Evolutionary conservation across 1,140 invertebrate genomes (phyloP), one percentile per base, ranked within the genome.

Genomic region (Drosophila serrata): DNA sequence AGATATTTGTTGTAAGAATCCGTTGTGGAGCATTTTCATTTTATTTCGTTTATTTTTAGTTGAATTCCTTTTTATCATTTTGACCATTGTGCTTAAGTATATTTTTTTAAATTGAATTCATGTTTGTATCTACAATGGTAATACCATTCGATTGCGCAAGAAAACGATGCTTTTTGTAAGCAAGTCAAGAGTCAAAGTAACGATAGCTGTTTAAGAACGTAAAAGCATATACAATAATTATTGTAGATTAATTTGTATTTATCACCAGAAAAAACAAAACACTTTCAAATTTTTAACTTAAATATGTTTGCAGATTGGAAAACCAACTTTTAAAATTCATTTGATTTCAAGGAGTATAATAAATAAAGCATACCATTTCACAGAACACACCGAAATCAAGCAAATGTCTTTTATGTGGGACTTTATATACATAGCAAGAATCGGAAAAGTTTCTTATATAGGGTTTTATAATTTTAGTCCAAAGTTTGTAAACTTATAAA

Each of bases 1-100:
- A 70, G 68, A 86, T 81, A 86, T 86, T 81, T 86, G 78, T 86
- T 86, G 69, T 86, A 59, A 73, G 51, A 63, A 67, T 87, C 79
- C 68, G 59, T 55, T 53, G 65, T 49, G 48, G 9, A 42, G 24
- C 33, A 43, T 53, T 62, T 60, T 27, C 37, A 78, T 78, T 76
- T 69, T 76, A 74, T 35, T 53, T 74, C 39, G 62, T 70, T 73
- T 77, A 61, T 46, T 56, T 62, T 69, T 70, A 42, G 46, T 78
- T 58, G 27, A n/a, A 55, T 64, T 57, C 31, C 35, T 27, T 29
- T 62, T 42, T 58, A 58, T 67, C 45, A 53, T 42, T 55, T 58
- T 70, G 33, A 42, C 33, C 49, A 31, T 65, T 39, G 48, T 72
- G 51, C 63, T 58, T 39, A 59, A 46, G 49, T 42, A 19, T 55